A percentile compares a stretch with the other conserved stretches of the same genome.
Evolutionary conservation across 2,888 invertebrate genomes (phyloP).

Genomic region (Liodrosophila aerea): DNA sequence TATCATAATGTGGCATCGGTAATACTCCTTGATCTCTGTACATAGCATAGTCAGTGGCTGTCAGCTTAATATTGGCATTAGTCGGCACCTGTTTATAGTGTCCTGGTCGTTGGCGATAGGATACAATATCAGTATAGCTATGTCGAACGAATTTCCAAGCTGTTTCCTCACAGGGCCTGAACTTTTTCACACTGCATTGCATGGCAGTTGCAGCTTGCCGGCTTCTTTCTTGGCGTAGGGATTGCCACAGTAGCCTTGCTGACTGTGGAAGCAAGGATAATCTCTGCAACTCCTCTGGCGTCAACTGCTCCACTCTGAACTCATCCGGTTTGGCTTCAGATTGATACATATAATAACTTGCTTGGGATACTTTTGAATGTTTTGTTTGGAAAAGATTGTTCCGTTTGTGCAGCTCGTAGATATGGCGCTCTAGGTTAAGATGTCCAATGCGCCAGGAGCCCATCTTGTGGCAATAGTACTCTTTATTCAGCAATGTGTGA

Average conservation of each 20-base stretch:
- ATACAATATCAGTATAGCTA: constrained; percentile 36
- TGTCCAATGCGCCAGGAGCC: neutral
- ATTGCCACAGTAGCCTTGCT: too few species aligned
- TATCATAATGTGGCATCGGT: neutral
- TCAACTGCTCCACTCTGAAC: too few species aligned
- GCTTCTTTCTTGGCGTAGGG: too few species aligned
- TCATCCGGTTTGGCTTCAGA: neutral
- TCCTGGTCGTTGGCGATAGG: constrained; percentile 8
- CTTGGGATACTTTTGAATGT: neutral
- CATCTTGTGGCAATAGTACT: constrained; percentile 13
- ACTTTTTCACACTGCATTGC: too few species aligned
- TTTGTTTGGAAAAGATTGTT: neutral
- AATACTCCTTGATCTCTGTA: constrained; percentile 3
- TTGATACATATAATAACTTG: constrained; percentile 14
- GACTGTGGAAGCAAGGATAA: too few species aligned
- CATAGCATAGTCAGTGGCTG: constrained; percentile 11
- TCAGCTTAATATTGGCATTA: constrained; percentile 9
- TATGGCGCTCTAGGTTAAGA: neutral
- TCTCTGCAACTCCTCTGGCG: too few species aligned
- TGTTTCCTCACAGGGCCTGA: too few species aligned
- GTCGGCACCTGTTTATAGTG: constrained; percentile 16
- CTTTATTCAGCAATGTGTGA: constrained; percentile 12
- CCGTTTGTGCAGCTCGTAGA: neutral
- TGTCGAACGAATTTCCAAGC: constrained; percentile 21
- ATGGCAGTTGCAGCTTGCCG: too few species aligned